Evolutionary conservation across 2,797 vertebrate species (phyloP), one percentile per base, ranked within the genome.

Genomic region (Alectoris magna): DNA sequence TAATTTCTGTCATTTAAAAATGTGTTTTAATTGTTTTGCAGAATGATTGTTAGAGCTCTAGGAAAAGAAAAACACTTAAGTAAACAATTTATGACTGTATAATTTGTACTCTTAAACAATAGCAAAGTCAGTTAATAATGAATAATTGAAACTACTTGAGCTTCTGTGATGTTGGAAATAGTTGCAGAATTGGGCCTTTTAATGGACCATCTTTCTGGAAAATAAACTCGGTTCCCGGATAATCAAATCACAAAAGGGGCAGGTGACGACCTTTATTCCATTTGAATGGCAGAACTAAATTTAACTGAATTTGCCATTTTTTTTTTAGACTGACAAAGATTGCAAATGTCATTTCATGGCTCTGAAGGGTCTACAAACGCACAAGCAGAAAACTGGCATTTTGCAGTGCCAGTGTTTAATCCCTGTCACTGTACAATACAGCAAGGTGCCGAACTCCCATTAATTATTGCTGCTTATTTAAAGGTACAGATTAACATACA

Each of bases 261-360:
- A 91, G 91, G 94, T 97, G 96, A 97, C n/a, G 92, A 92, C 88
- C 95, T 96, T 96, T 91, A 97, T 96, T 97, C 82, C 87, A 58
- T 96, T 92, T 97, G 95, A 97, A 96, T 96, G 85, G 93, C 92
- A 94, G 89, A 97, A 96, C 95, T 97, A 97, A 97, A 97, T 97
- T 95, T 97, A 96, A 94, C 87, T 62, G 93, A 96, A 95, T 97
- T 96, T 97, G 91, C 94, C 93, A 8, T 95, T 87, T 95, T 97
- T 95, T 93, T 96, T 87, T 87, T 87, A 96, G 90, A 95, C 90
- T 97, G 96, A 93, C 92, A 96, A 96, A 41, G 87, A 97, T 96
- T 96, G 91, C 91, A 96, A 92, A 97, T 95, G 91, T 97, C 95
- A 96, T 73, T 88, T 95, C 93, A 69, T 95, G 93, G 77, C 86